A percentile compares a stretch with the other conserved stretches of the same genome.
phyloP scores from a whole-genome alignment of 2,888 invertebrate genomes.

The Gastracanthus pulcherrimus region DNA sequence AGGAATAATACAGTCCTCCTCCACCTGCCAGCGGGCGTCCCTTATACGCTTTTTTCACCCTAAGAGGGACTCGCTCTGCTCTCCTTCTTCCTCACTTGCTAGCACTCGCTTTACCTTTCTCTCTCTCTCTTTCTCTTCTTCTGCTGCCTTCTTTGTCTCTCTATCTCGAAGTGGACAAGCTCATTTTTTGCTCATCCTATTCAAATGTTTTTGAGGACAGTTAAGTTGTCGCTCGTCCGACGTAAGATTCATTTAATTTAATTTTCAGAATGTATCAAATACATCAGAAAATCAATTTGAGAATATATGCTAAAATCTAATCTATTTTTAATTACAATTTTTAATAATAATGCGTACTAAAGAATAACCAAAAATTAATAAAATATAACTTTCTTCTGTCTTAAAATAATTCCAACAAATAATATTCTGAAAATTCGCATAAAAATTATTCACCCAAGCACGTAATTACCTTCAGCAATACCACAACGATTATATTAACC shows the following conservation, averaged over 20 bases:
- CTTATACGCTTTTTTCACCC: constrained; percentile 60
- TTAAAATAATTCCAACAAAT: no score
- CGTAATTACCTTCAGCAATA: background rate
- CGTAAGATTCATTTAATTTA: no score
- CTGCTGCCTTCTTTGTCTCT: background rate
- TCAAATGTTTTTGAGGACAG: background rate
- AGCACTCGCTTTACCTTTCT: background rate
- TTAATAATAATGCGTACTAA: no score
- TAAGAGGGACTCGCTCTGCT: background rate
- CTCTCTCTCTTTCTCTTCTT: background rate
- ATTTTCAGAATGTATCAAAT: no score
- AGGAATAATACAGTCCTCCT: constrained; percentile 71
- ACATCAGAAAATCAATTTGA: no score
- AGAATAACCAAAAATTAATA: no score
- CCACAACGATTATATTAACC: background rate
- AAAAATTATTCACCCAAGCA: background rate
- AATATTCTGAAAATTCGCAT: no score
- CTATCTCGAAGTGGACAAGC: background rate
- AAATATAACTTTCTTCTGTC: no score
- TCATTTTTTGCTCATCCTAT: constrained; percentile 19
- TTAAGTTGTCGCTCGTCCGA: background rate
- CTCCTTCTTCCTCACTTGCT: background rate
- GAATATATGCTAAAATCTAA: no score
- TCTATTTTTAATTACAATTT: no score
- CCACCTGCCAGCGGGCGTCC: constrained; percentile 68